Evolutionary conservation across 2,888 invertebrate genomes (phyloP).

Genomic region (Pogonocherus hispidulus): DNA sequence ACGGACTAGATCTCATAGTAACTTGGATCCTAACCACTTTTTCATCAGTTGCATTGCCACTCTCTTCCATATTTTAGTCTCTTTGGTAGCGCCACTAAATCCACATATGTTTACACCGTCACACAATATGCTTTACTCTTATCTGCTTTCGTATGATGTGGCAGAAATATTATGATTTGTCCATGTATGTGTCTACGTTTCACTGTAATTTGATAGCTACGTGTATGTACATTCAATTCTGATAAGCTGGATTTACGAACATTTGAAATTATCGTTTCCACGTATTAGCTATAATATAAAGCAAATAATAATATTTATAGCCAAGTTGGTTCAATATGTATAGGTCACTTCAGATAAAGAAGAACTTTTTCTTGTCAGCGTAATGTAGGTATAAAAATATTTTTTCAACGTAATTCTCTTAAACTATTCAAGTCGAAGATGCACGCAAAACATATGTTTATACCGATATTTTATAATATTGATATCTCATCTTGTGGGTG

Average conservation of each 20-base stretch:
- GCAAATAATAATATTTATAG: neutral
- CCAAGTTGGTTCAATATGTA: neutral
- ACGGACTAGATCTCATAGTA: neutral
- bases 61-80: conserved; percentile 7
- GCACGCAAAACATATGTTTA: too few relatives aligned
- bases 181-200: conserved; percentile 24
- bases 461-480: too few relatives aligned
- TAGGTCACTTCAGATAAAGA: neutral
- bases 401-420: too few relatives aligned
- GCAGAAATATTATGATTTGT: conserved; percentile 18
- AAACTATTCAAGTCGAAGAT: too few relatives aligned
- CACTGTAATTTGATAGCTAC: conserved; percentile 26
- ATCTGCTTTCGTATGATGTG: conserved; percentile 25
- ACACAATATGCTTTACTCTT: neutral
- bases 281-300: neutral
- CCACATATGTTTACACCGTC: conserved; percentile 17
- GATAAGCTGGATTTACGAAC: conserved; percentile 5
- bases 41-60: neutral
- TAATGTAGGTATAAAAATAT: too few relatives aligned
- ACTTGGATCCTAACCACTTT: conserved; percentile 15
- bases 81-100: neutral
- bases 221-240: conserved; percentile 4
- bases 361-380: too few relatives aligned
- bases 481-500: too few relatives aligned
- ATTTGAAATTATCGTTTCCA: neutral